Percentiles rank a stretch among this genome's conserved stretches.
phyloP scores from a whole-genome alignment of 2,888 invertebrate species.

The Melinaea marsaeus region DNA sequence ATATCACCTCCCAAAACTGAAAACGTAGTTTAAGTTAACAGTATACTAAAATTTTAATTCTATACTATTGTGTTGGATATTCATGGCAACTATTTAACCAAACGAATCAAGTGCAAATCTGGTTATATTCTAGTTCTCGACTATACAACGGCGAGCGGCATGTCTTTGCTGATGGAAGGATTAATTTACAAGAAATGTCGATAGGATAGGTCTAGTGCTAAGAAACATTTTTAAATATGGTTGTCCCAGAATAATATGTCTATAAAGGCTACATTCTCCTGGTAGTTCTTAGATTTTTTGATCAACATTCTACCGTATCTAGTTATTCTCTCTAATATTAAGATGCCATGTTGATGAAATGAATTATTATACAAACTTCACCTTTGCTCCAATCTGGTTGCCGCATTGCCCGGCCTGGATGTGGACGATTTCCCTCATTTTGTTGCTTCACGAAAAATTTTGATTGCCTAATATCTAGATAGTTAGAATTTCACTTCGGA shows the following conservation, averaged over 20 bases:
- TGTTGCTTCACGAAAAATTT: conserved; percentile 53
- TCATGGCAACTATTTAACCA: no score
- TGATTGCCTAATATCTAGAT: conserved; percentile 26
- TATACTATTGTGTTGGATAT: background rate
- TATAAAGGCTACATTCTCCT: no score
- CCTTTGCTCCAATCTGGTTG: conserved; percentile 74
- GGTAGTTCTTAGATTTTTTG: no score
- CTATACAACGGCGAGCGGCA: no score
- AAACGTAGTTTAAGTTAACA: background rate
- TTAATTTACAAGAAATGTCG: no score
- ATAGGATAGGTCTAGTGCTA: no score
- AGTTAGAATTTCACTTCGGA: conserved; percentile 26
- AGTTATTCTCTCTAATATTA: background rate
- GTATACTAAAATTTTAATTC: background rate
- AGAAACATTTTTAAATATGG: no score
- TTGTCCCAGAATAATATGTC: no score
- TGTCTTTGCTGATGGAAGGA: no score
- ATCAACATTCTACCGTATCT: no score
- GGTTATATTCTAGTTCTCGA: no score
- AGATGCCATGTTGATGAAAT: background rate
- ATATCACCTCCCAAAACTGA: conserved; percentile 66
- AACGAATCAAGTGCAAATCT: no score
- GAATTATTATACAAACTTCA: conserved; percentile 43
- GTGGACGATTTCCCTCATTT: conserved; percentile 88
- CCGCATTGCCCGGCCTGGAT: conserved; percentile 88